Percentiles rank a stretch among this genome's conserved stretches.
Evolutionary conservation across 1,140 invertebrate species (phyloP).

Genomic region (Calephelis virginiensis): DNA sequence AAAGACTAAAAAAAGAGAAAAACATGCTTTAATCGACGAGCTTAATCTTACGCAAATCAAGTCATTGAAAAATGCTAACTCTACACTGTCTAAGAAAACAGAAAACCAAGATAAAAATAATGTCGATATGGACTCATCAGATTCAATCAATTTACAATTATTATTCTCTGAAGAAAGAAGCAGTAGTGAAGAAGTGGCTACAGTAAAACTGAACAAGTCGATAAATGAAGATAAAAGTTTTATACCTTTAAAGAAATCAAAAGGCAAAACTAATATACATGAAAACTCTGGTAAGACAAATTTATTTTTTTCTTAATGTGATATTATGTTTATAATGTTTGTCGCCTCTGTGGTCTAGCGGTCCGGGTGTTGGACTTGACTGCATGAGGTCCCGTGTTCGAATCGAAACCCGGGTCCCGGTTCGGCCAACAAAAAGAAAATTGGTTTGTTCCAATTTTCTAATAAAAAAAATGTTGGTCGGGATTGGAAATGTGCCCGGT

Average conservation of each 20-base stretch:
- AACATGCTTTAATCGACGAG: slow-evolving; percentile 49
- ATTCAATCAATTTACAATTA: slow-evolving; percentile 57
- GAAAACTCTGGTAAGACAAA: slow-evolving; percentile 41
- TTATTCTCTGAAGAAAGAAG: slow-evolving; percentile 62
- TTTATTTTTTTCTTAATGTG: slow-evolving; percentile 5
- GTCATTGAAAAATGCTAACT: slow-evolving; percentile 25
- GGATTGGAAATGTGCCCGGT: too few species aligned
- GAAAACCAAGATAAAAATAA: slow-evolving; percentile 23
- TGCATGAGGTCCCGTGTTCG: too few species aligned
- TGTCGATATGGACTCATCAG: slow-evolving; percentile 42
- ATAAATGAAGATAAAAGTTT: slow-evolving; percentile 25
- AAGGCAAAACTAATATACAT: slow-evolving; percentile 43
- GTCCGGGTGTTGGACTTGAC: too few species aligned
- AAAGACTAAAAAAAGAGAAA: slow-evolving; percentile 43
- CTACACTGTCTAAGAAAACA: slow-evolving; percentile 18
- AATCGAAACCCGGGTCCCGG: too few species aligned
- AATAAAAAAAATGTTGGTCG: too few species aligned
- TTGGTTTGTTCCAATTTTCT: too few species aligned
- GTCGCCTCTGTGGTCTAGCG: too few species aligned
- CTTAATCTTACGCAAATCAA: slow-evolving; percentile 61
- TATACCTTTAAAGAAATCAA: slow-evolving; percentile 28
- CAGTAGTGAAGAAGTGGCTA: slow-evolving; percentile 37
- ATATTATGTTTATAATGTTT: not conserved
- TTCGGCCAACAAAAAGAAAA: too few species aligned
- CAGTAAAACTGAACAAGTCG: slow-evolving; percentile 36